Evolutionary conservation across 1,140 invertebrate genomes (phyloP).

Genomic region (Hylyphantes graminicola): DNA sequence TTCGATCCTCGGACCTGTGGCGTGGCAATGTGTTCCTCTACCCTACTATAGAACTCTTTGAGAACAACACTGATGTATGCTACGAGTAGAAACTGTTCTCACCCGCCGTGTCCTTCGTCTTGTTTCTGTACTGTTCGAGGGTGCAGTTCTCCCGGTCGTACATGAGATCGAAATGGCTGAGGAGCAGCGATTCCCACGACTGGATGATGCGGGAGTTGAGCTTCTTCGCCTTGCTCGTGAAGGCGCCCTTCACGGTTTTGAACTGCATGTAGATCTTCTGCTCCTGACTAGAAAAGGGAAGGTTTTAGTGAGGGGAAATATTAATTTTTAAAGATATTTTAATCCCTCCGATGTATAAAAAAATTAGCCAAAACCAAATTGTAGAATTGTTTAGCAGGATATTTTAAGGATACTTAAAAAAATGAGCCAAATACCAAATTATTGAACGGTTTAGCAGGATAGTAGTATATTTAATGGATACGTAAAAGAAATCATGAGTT

Average conservation of each 20-base stretch:
- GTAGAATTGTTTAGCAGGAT: too few relatives aligned
- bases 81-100: not conserved
- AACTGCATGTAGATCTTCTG: constrained; percentile 23
- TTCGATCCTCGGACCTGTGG: too few relatives aligned
- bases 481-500: too few relatives aligned
- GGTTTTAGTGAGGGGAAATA: not conserved
- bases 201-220: not conserved
- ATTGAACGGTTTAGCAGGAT: too few relatives aligned
- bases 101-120: constrained; percentile 30
- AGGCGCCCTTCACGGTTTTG: constrained; percentile 14
- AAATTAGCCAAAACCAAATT: too few relatives aligned
- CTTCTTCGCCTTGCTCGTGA: constrained; percentile 19
- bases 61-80: too few relatives aligned
- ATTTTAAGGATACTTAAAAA: not conserved
- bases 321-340: not conserved
- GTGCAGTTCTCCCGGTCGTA: constrained; percentile 30
- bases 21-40: too few relatives aligned
- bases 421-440: too few relatives aligned
- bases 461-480: too few relatives aligned
- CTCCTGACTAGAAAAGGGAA: constrained; percentile 9
- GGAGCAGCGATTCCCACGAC: not conserved
- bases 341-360: not conserved
- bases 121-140: not conserved
- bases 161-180: constrained; percentile 30
- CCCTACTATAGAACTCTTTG: too few relatives aligned